Evolutionary conservation across 2,888 invertebrate species (phyloP).

Genomic region (Sericinus montela): DNA sequence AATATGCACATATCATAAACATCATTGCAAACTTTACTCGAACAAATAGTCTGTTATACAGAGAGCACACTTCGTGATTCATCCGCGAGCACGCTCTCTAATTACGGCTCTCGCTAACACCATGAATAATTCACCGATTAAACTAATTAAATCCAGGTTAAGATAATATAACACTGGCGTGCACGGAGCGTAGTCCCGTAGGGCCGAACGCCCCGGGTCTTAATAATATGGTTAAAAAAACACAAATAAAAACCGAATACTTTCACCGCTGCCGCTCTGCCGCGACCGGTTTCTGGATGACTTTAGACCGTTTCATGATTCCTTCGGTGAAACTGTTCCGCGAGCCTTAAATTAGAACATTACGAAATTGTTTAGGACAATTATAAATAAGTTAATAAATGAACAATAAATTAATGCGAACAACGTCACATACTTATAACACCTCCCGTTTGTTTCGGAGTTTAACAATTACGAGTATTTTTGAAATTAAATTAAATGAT

Average conservation of each 20-base stretch:
- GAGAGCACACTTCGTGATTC: background rate
- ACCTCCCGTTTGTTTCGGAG: too few relatives aligned
- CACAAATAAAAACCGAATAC: conserved; percentile 4
- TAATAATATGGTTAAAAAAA: conserved; percentile 7
- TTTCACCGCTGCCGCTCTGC: conserved; percentile 3
- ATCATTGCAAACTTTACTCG: background rate
- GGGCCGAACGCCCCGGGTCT: background rate
- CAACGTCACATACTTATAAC: too few relatives aligned
- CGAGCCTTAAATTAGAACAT: background rate
- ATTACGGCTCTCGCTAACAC: background rate
- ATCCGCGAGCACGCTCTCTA: conserved; percentile 4
- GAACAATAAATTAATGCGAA: too few relatives aligned
- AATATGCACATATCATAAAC: too few relatives aligned
- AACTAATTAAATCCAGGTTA: conserved; percentile 26
- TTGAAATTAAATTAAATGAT: too few relatives aligned
- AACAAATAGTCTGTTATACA: conserved; percentile 5
- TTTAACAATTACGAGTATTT: too few relatives aligned
- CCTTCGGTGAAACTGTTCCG: background rate
- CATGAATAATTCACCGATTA: conserved; percentile 29
- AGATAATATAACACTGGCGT: conserved; percentile 20
- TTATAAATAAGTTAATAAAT: too few relatives aligned
- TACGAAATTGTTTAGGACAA: background rate
- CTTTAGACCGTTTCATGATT: background rate
- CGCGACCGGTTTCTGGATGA: conserved; percentile 13
- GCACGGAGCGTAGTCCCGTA: background rate